phyloP scores from a whole-genome alignment of 2,797 vertebrate genomes.

The Rhynchonycteris naso region DNA sequence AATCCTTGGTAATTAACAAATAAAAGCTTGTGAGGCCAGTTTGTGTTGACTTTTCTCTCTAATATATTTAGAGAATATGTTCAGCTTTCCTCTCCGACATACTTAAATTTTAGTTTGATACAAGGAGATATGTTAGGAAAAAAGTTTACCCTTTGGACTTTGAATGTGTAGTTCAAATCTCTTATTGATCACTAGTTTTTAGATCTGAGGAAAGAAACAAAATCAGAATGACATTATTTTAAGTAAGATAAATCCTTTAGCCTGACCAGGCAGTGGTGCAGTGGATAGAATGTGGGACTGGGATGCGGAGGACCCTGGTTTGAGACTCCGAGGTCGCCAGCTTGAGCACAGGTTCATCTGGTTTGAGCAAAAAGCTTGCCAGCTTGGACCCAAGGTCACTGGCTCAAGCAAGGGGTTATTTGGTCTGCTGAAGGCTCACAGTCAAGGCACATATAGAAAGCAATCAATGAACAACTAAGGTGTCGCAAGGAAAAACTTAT shows the following conservation, averaged over 20 bases:
- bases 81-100: neutral
- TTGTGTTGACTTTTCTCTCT: neutral
- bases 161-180: neutral
- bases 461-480: too few relatives aligned
- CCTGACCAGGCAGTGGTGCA: too few relatives aligned
- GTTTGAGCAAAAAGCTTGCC: too few relatives aligned
- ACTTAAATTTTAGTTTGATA: constrained; percentile 32
- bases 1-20: neutral
- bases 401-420: too few relatives aligned
- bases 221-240: constrained; percentile 13
- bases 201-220: neutral
- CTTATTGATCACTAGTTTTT: neutral
- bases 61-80: neutral
- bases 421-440: too few relatives aligned
- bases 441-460: too few relatives aligned
- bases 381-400: too few relatives aligned
- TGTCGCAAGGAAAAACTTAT: too few relatives aligned
- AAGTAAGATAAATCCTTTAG: neutral
- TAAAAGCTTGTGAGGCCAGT: neutral
- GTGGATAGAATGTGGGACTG: too few relatives aligned
- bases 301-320: too few relatives aligned
- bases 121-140: neutral
- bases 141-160: neutral
- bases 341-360: too few relatives aligned
- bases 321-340: too few relatives aligned